Evolutionary conservation across 1,140 invertebrate genomes (phyloP).

Genomic region (Caerostris darwini): DNA sequence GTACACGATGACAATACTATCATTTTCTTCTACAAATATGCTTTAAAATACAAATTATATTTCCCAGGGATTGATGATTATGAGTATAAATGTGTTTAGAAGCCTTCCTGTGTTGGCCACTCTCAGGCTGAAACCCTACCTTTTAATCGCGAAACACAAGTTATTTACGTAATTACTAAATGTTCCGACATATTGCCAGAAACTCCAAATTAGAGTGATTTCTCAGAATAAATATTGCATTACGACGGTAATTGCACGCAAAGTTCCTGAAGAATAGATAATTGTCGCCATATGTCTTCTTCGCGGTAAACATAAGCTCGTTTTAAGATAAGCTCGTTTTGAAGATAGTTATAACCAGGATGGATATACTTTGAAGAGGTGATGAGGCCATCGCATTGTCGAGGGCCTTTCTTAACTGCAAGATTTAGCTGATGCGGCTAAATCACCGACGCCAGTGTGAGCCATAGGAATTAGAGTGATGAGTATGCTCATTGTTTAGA

Average conservation of each 20-base stretch:
- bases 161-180: slow-evolving; percentile 12
- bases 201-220: background rate
- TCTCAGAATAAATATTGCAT: background rate
- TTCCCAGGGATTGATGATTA: no score
- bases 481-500: background rate
- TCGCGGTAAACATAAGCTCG: background rate
- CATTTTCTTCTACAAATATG: no score
- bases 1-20: no score
- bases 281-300: slow-evolving; percentile 5
- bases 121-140: background rate
- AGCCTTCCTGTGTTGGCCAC: no score
- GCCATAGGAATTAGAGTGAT: background rate
- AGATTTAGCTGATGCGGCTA: background rate
- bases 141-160: background rate
- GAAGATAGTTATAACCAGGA: background rate
- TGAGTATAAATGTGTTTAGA: no score
- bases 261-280: slow-evolving; percentile 19
- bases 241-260: background rate
- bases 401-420: background rate
- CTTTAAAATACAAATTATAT: no score
- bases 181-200: slow-evolving; percentile 3
- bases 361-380: background rate
- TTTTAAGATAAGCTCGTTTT: background rate
- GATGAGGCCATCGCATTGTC: background rate
- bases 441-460: background rate